Evolutionary conservation across 1,140 invertebrate species (phyloP).

Genomic region (Hesperophylax magnus): DNA sequence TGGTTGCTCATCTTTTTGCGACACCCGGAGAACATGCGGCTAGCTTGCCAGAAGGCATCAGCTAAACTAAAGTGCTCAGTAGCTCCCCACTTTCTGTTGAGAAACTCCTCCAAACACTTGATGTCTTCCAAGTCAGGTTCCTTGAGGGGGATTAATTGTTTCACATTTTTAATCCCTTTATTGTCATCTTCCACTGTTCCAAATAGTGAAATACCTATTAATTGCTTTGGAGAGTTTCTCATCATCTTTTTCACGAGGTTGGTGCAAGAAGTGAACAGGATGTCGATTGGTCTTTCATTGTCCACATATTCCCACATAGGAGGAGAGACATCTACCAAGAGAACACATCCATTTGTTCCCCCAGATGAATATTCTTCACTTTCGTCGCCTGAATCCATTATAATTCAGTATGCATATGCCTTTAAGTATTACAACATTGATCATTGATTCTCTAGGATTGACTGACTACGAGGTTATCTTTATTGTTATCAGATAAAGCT

Average conservation of each 20-base stretch:
- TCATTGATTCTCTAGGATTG: too few relatives aligned
- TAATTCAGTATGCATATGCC: not conserved
- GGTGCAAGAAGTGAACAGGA: slow-evolving; percentile 13
- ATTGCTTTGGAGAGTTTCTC: slow-evolving; percentile 38
- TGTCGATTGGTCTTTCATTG: not conserved
- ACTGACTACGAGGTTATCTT: too few relatives aligned
- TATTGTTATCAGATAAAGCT: too few relatives aligned
- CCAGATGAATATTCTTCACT: slow-evolving; percentile 34
- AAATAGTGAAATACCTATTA: slow-evolving; percentile 50
- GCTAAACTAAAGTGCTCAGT: slow-evolving; percentile 35
- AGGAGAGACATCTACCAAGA: slow-evolving; percentile 49
- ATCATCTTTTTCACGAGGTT: slow-evolving; percentile 41
- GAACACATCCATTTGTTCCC: slow-evolving; percentile 37
- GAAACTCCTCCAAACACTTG: slow-evolving; percentile 8
- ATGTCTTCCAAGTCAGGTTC: slow-evolving; percentile 43
- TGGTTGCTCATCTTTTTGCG: slow-evolving; percentile 41
- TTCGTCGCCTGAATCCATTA: slow-evolving; percentile 50
- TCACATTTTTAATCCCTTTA: slow-evolving; percentile 49
- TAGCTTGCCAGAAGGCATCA: slow-evolving; percentile 48
- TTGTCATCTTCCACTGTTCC: slow-evolving; percentile 41
- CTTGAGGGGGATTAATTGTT: slow-evolving; percentile 45
- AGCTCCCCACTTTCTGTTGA: slow-evolving; percentile 32
- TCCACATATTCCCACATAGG: slow-evolving; percentile 28
- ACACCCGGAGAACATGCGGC: slow-evolving; percentile 46
- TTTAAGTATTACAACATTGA: not conserved